Base-by-base conservation (phyloP, 2,113 vertebrate genomes). In the Donacobius atricapilla region DNA sequence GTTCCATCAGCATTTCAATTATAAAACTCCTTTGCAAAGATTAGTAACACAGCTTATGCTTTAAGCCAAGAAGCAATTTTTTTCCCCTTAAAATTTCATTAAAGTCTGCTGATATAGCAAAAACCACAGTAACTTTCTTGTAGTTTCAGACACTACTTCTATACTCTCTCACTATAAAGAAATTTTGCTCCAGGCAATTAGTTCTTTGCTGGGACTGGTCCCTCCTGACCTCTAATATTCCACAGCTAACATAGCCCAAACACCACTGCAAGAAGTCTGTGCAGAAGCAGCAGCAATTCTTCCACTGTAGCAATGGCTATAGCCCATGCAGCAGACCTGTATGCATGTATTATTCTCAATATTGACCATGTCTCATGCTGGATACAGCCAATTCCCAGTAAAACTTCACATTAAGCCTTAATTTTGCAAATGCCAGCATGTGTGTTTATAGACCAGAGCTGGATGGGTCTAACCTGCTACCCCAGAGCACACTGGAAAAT, bases 101-200 rank as follows among this genome's bases (percentile, higher is more conserved):
- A 88, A 94, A 85, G 51, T 37, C 45, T 95, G 95, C 86, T 95
- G 97, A 96, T 76, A 73, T 6, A 93, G 91, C 91, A 87, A 93
- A 95, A 96, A 83, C 56, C 28, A 28, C 30, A 45, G 88, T 11
- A 40, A 70, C 65, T 83, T 85, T 81, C 85, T 80, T 89, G 64
- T 79, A 50, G 39, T 78, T 94, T 89, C 89, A 89, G 83, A 92
- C 53, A 30, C 56, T 79, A n/a, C 33, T 91, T 91, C 63, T 37
- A 7, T 30, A 40, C 16, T 79, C 27, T 61, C 57, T 27, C 54
- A 16, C 75, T 45, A 22, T 3, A 66, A 83, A 94, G 83, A 94
- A 86, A 50, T 73, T 54, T 92, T 42, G 47, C 84, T 50, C 17
- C 48, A 78, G 81, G 79, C 91, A 75, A 90, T 95, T 78, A 94